Evolutionary conservation across 1,140 invertebrate species (phyloP), one percentile per base, ranked within the genome.

Genomic region (Mylabris phalerata): DNA sequence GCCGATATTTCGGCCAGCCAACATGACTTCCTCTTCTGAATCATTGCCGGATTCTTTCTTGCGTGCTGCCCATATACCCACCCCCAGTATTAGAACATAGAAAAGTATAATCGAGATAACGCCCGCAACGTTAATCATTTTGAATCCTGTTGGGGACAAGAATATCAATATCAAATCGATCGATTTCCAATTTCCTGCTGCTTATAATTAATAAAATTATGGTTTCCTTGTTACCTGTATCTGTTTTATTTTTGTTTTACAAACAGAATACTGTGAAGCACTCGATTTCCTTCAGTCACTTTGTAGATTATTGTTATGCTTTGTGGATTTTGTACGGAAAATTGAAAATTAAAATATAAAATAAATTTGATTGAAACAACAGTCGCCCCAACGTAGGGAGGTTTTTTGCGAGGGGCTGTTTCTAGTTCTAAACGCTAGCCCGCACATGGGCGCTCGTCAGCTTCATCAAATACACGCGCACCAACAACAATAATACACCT

Each of bases 351-450:
- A 5, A 32, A 7, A 32, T 32, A 2, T 32, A 32, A 32, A 32
- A 32, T 32, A 7, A 7, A 5, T 32, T 5, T 32, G 32, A 5
- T 32, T 11, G 19, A 48, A 71, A 79, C 91, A 93, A 80, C 90
- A 92, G 79, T 94, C 92, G 74, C 91, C 90, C 91, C 92, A 94
- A 78, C 92, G 86, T 66, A 94, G 85, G 75, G 89, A 92, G 77
- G 91, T 94, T 83, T 93, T 93, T 81, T 93, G 90, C 77, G 90
- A 93, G 80, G 92, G 91, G 82, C 89, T 92, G 80, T 93, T 94
- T 79, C 89, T 88, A 75, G 91, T 93, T 82, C 85, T 93, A 87
- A 93, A 93, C 78, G 84, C 89, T 86, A 92, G 83, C 80, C 89
- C 88, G 82, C 87, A 92, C 91, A 93, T 94, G 86, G 83, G 87